Conservation (phyloP, 2,888 invertebrate genomes). For the Philaethria dido region DNA sequence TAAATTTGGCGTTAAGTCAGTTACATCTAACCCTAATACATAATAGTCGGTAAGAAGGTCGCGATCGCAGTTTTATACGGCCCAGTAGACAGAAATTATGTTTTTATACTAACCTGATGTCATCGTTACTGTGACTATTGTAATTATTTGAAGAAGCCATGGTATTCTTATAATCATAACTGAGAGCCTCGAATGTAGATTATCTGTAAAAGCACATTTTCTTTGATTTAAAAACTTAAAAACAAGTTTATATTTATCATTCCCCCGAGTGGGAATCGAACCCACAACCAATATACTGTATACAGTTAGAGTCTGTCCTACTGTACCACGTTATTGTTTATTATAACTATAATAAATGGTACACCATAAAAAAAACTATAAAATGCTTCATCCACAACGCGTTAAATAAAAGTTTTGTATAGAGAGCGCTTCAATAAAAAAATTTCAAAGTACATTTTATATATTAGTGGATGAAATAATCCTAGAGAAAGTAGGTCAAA, state of each 20-base stretch:
- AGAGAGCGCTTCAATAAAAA: conserved; percentile 42
- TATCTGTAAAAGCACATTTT: conserved; percentile 57
- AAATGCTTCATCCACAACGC: conserved; percentile 11
- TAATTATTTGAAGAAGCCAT: conserved; percentile 65
- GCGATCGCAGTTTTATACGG: neutral
- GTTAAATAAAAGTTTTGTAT: conserved; percentile 50
- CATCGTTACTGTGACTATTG: conserved; percentile 53
- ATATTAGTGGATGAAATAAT: conserved; percentile 37
- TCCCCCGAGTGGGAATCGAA: too few relatives aligned
- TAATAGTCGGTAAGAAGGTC: neutral
- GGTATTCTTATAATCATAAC: conserved; percentile 76
- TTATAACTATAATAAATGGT: conserved; percentile 29
- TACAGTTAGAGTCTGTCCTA: too few relatives aligned
- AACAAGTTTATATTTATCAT: too few relatives aligned
- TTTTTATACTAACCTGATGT: conserved; percentile 62
- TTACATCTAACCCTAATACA: too few relatives aligned
- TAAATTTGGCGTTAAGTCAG: too few relatives aligned
- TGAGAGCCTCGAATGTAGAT: conserved; percentile 51
- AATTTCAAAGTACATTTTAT: conserved; percentile 29
- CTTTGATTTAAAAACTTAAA: neutral
- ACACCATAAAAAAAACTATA: conserved; percentile 34
- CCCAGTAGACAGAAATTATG: neutral
- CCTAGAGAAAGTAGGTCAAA: conserved; percentile 66
- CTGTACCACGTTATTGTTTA: too few relatives aligned
- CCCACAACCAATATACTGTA: too few relatives aligned